A percentile compares a stretch with the other conserved stretches of the same genome.
phyloP scores from a whole-genome alignment of 2,113 vertebrate species.

The Notiomystis cincta region DNA sequence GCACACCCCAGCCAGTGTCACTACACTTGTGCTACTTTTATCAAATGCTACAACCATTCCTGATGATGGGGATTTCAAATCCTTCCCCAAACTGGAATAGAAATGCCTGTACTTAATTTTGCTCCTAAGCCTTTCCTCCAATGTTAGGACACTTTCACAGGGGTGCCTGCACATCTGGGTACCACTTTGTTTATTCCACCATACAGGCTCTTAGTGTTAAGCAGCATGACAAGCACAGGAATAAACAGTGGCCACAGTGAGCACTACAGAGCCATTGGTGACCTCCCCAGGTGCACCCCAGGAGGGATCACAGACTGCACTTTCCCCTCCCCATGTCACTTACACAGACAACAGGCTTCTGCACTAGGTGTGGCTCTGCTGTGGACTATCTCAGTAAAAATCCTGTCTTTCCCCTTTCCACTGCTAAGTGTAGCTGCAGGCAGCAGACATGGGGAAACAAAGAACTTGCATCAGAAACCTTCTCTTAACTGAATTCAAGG shows the following conservation, averaged over 20 bases:
- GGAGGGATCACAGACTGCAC: neutral
- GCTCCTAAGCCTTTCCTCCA: neutral
- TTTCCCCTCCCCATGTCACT: neutral
- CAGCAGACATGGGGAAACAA: neutral
- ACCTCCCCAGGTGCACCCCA: neutral
- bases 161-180: neutral
- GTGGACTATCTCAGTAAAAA: neutral
- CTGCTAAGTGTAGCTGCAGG: neutral
- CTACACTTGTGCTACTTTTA: neutral
- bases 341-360: neutral
- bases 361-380: neutral
- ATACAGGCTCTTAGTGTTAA: neutral
- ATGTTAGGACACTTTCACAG: fast-evolving
- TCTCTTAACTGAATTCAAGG: neutral
- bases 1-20: neutral
- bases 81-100: neutral
- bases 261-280: neutral
- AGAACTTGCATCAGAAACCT: neutral
- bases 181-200: neutral
- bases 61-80: neutral
- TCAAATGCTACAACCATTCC: neutral
- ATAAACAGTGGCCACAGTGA: neutral
- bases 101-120: neutral
- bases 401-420: neutral
- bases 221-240: neutral